Conservation (phyloP, 2,113 vertebrate genomes). For the Leptocoma aspasia region DNA sequence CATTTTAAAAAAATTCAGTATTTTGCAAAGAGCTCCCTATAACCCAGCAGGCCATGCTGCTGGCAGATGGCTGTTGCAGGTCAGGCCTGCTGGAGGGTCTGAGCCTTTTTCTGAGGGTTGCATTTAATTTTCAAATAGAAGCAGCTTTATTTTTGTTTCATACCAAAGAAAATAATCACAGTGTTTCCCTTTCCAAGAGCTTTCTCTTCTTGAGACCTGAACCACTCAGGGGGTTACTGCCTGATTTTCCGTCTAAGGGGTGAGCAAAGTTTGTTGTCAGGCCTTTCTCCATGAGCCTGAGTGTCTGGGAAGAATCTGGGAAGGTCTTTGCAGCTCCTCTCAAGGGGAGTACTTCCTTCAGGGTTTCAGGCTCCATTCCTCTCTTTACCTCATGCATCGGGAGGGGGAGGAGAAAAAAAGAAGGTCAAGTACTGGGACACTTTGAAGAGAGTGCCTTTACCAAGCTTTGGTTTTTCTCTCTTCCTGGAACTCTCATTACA, state of each 20-base stretch:
- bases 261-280: neutral
- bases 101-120: neutral
- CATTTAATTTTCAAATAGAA: neutral
- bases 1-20: fast-evolving
- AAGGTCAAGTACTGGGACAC: neutral
- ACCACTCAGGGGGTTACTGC: neutral
- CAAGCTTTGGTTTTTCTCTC: conserved; percentile 11
- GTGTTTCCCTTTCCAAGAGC: neutral
- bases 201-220: neutral
- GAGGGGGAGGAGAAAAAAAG: fast-evolving
- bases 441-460: conserved; percentile 38
- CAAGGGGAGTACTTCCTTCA: neutral
- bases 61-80: neutral
- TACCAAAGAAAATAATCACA: neutral
- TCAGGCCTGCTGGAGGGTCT: neutral
- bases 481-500: conserved; percentile 39
- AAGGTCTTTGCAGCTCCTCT: neutral
- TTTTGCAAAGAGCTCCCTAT: fast-evolving
- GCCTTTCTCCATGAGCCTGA: neutral
- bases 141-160: neutral
- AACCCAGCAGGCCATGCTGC: neutral
- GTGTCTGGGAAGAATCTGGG: neutral
- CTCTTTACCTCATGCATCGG: neutral
- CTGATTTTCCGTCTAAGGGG: neutral
- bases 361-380: neutral